These are phyloP conservation scores for Lichenostomus cassidix DNA, from an alignment of 2,113 vertebrate genomes.

Conservation along the genomic window DNA sequence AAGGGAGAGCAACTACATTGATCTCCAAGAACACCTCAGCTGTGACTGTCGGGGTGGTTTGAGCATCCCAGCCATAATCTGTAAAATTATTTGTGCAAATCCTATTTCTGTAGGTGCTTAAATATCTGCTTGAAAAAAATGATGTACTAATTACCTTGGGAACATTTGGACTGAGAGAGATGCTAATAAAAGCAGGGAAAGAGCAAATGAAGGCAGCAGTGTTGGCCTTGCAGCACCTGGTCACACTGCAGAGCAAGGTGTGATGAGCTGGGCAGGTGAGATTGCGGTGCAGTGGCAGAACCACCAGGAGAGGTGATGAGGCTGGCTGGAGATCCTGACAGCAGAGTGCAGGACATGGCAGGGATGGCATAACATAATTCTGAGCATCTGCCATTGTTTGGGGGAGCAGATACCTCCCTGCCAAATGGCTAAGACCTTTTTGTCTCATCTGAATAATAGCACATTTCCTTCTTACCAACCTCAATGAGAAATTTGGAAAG, in stretches of 20 bases:
- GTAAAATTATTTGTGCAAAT: neutral
- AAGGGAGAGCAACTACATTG: neutral
- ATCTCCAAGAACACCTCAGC: neutral
- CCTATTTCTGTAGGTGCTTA: neutral
- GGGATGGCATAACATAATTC: neutral
- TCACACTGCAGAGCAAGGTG: neutral
- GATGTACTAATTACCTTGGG: constrained; percentile 14
- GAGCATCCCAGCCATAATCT: neutral
- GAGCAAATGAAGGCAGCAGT: neutral
- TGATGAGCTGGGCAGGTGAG: neutral
- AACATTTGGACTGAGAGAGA: neutral
- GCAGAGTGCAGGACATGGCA: neutral
- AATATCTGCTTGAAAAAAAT: neutral
- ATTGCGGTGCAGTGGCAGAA: neutral
- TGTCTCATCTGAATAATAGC: neutral
- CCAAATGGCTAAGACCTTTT: neutral
- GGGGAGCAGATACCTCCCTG: neutral
- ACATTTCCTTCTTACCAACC: neutral
- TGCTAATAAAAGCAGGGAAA: neutral
- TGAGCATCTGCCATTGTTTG: neutral
- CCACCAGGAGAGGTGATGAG: neutral
- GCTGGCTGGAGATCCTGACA: neutral
- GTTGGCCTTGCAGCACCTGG: neutral
- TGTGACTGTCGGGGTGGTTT: neutral
- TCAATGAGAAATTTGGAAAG: neutral